These are phyloP conservation scores for Ptilonorhynchus violaceus DNA, from an alignment of 2,113 vertebrate species.

Conservation along the genomic window DNA sequence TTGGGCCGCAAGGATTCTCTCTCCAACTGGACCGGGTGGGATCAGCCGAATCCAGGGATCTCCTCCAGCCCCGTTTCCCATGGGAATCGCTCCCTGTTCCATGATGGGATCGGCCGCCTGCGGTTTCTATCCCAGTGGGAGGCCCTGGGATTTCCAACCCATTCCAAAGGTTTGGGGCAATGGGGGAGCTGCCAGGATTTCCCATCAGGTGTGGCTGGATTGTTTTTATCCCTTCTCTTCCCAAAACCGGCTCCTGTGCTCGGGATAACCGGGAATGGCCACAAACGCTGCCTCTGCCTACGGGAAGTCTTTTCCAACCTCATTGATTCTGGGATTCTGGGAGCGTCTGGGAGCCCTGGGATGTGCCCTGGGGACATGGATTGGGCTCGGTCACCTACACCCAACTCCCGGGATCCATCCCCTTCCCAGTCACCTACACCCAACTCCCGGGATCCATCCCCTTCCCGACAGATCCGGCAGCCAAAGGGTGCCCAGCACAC, in stretches of 20 bases:
- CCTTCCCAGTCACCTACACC: neutral
- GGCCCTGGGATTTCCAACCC: neutral
- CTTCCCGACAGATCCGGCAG: rapidly evolving
- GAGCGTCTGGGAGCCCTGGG: neutral
- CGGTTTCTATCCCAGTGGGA: neutral
- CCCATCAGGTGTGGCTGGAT: neutral
- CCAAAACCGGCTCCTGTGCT: neutral
- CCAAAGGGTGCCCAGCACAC: neutral
- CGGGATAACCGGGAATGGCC: neutral
- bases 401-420: neutral
- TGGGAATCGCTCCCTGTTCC: neutral
- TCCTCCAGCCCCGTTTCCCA: neutral
- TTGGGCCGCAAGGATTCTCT: neutral
- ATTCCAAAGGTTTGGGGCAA: neutral
- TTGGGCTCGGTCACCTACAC: rapidly evolving
- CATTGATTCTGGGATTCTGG: neutral
- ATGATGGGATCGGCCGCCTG: too few species aligned
- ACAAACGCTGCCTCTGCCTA: neutral
- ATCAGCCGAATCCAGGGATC: neutral
- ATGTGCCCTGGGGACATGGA: neutral
- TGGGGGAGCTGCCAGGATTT: neutral
- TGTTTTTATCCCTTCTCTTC: neutral
- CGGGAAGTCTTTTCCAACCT: neutral
- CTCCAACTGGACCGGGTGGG: neutral
- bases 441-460: neutral